These are phyloP conservation scores for Hyperoplus immaculatus DNA, from an alignment of 2,797 vertebrate genomes.

Conservation along the genomic window DNA sequence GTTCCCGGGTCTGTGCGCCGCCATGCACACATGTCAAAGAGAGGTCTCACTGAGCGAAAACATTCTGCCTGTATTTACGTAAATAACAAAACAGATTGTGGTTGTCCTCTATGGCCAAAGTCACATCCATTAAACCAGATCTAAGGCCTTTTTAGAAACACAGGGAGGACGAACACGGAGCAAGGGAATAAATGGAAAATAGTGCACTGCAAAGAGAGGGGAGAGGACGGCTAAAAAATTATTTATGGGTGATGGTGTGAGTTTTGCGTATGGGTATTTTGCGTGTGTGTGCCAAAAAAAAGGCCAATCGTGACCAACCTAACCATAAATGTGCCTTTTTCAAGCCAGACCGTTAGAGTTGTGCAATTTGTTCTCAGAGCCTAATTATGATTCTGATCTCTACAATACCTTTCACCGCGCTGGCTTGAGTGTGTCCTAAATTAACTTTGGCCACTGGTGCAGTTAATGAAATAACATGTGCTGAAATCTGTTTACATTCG, in stretches of 20 bases:
- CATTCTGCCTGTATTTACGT: slow-evolving; percentile 18
- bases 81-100: slow-evolving; percentile 32
- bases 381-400: slow-evolving; percentile 16
- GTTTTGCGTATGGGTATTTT: slow-evolving; percentile 24
- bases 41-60: slow-evolving; percentile 11
- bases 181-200: slow-evolving; percentile 23
- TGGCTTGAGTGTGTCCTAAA: slow-evolving; percentile 20
- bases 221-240: slow-evolving; percentile 32
- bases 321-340: slow-evolving; percentile 44
- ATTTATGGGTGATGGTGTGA: slow-evolving; percentile 43
- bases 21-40: slow-evolving; percentile 45
- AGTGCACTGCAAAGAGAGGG: slow-evolving; percentile 13
- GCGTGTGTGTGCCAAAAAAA: slow-evolving; percentile 30
- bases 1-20: slow-evolving; percentile 43
- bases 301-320: slow-evolving; percentile 28
- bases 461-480: slow-evolving; percentile 45
- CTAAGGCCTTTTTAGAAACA: slow-evolving; percentile 16
- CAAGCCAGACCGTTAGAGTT: slow-evolving; percentile 21
- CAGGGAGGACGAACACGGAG: background rate
- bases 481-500: slow-evolving; percentile 47
- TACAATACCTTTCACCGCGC: slow-evolving; percentile 28
- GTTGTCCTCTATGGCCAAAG: slow-evolving; percentile 27
- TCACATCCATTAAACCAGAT: slow-evolving; percentile 14
- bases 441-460: slow-evolving; percentile 24
- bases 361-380: slow-evolving; percentile 10